phyloP scores from a whole-genome alignment of 2,797 vertebrate species.

The Odontamblyopus rebecca region DNA sequence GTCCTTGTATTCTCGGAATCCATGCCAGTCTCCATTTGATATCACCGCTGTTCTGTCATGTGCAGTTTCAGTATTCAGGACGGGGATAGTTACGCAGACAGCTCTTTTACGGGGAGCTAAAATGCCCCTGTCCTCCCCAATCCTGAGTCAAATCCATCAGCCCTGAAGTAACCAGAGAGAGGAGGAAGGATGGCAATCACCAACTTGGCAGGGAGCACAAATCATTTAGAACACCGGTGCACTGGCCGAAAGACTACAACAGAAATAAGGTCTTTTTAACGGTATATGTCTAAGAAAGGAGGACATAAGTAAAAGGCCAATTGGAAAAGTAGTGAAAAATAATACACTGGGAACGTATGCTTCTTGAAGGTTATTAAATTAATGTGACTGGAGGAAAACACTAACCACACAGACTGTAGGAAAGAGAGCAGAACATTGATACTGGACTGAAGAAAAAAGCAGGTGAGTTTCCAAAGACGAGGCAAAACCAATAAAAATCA shows the following conservation, averaged over 20 bases:
- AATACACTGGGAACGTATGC: slow-evolving; percentile 45
- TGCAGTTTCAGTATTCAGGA: slow-evolving; percentile 39
- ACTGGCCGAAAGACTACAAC: slow-evolving; percentile 21
- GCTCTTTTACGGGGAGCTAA: slow-evolving; percentile 48
- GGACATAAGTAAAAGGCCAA: slow-evolving; percentile 20
- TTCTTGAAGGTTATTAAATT: slow-evolving; percentile 44
- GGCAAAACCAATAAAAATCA: background rate
- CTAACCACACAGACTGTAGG: slow-evolving; percentile 23
- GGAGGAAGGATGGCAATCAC: slow-evolving; percentile 36
- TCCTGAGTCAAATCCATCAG: slow-evolving; percentile 63
- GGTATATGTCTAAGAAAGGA: slow-evolving; percentile 26
- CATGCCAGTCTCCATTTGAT: slow-evolving; percentile 41
- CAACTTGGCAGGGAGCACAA: slow-evolving; percentile 48
- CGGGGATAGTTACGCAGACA: slow-evolving; percentile 41
- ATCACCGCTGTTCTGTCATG: slow-evolving; percentile 25
- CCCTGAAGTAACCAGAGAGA: slow-evolving; percentile 27
- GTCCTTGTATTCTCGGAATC: background rate
- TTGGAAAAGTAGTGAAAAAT: slow-evolving; percentile 50
- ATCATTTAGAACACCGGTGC: slow-evolving; percentile 53
- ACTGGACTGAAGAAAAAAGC: slow-evolving; percentile 11
- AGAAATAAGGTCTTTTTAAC: slow-evolving; percentile 41
- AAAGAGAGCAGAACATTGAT: background rate
- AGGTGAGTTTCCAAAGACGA: slow-evolving; percentile 7
- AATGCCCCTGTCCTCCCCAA: slow-evolving; percentile 54
- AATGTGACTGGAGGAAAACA: slow-evolving; percentile 39